Percentiles rank a stretch among this genome's conserved stretches.
Conservation (phyloP, 2,113 vertebrate genomes). For the Macheiramphus alcinus region DNA sequence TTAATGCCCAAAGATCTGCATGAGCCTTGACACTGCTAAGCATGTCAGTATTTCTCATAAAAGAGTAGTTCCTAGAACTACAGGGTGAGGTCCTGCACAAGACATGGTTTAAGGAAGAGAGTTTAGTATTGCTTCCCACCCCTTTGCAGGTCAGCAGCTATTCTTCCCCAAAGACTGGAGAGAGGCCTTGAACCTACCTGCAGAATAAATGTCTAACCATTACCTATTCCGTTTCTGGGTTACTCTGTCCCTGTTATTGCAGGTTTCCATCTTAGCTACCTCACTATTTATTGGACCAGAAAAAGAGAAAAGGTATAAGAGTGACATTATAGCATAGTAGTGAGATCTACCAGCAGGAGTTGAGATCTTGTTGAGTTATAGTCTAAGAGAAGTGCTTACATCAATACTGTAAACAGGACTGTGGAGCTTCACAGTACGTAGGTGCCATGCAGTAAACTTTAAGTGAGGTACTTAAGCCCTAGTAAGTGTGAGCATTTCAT, state of each 20-base stretch:
- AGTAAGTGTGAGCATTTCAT: not conserved
- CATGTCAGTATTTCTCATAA: not conserved
- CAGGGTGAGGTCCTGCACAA: not conserved
- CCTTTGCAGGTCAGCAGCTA: not conserved
- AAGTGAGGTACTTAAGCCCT: not conserved
- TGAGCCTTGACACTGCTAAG: not conserved
- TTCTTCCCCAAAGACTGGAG: not conserved
- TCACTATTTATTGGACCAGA: not conserved
- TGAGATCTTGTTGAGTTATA: not conserved
- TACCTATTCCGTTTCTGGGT: not conserved
- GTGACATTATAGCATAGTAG: not conserved
- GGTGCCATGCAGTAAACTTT: not conserved
- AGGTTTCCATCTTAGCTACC: not conserved
- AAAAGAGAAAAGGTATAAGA: not conserved
- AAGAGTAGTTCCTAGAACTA: not conserved
- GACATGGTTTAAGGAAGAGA: not conserved
- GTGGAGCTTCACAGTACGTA: not conserved
- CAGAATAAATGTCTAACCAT: not conserved
- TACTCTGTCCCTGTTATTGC: not conserved
- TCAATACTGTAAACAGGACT: not conserved
- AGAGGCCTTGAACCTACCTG: not conserved
- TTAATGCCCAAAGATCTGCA: not conserved
- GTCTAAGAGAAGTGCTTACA: not conserved
- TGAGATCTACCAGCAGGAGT: not conserved
- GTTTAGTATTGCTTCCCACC: not conserved